Conservation (phyloP, 2,888 invertebrate species). For the Stenoptilia bipunctidactyla region DNA sequence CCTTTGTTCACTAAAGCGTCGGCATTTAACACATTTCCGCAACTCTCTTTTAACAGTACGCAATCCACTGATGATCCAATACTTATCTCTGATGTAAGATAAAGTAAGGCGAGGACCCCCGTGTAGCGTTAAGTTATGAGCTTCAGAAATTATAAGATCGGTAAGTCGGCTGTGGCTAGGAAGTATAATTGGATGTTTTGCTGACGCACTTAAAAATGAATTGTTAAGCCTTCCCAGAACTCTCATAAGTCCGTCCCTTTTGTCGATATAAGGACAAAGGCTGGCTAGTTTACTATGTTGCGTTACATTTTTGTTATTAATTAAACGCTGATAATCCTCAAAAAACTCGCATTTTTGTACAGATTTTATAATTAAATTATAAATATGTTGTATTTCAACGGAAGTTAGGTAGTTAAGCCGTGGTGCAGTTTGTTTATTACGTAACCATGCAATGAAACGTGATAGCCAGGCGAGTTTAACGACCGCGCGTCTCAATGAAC, state of each 20-base stretch:
- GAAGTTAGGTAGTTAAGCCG: not conserved
- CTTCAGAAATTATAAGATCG: conserved; percentile 10
- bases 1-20: not conserved
- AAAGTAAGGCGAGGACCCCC: conserved; percentile 11
- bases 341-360: not conserved
- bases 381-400: not conserved
- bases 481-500: not conserved
- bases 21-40: conserved; percentile 1
- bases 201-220: not conserved
- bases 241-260: not conserved
- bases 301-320: not conserved
- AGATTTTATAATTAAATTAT: not conserved
- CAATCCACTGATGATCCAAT: conserved; percentile 11
- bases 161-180: conserved; percentile 3
- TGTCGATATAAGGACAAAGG: not conserved
- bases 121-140: conserved; percentile 9
- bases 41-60: not conserved
- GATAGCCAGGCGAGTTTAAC: not conserved
- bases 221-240: not conserved
- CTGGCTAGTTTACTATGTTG: conserved; percentile 4
- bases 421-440: not conserved
- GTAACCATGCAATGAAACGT: not conserved
- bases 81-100: conserved; percentile 10
- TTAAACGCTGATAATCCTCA: not conserved
- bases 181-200: conserved; percentile 1